Conservation (phyloP, 2,113 vertebrate genomes). For the Epinephelus fuscoguttatus region DNA sequence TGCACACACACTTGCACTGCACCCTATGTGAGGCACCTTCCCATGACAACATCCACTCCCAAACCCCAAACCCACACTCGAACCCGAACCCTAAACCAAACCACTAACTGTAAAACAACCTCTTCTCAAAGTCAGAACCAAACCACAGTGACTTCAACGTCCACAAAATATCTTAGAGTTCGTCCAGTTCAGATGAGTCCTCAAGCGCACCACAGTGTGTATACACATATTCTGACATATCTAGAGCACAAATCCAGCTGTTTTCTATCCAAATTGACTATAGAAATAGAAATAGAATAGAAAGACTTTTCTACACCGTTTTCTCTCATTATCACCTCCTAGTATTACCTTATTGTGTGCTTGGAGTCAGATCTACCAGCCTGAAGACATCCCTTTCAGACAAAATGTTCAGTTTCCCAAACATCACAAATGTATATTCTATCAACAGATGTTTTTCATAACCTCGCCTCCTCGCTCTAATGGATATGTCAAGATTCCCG, state of each 20-base stretch:
- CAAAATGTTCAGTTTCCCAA: slow-evolving; percentile 17
- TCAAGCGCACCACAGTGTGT: not conserved
- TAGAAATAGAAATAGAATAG: too few species aligned
- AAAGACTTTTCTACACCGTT: not conserved
- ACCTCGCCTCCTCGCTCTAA: slow-evolving; percentile 18
- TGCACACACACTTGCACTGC: slow-evolving; percentile 10
- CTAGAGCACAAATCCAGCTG: slow-evolving; percentile 14
- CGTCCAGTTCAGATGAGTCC: not conserved
- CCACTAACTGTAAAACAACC: slow-evolving; percentile 32
- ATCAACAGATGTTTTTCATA: slow-evolving; percentile 45
- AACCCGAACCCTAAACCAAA: slow-evolving; percentile 35
- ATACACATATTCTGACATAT: not conserved
- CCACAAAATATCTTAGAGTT: slow-evolving; percentile 20
- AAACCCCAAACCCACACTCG: slow-evolving; percentile 19
- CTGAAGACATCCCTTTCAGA: not conserved
- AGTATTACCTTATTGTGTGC: slow-evolving; percentile 27
- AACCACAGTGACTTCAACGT: slow-evolving; percentile 19
- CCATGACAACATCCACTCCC: not conserved
- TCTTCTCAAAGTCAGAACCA: slow-evolving; percentile 21
- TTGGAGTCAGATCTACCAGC: not conserved
- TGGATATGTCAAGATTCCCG: slow-evolving; percentile 25
- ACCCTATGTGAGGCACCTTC: slow-evolving; percentile 7
- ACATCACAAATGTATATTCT: slow-evolving; percentile 35
- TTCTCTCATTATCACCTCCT: slow-evolving; percentile 17
- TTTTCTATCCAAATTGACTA: not conserved